Conservation (phyloP, 2,888 invertebrate species). For the Patella caerulea region DNA sequence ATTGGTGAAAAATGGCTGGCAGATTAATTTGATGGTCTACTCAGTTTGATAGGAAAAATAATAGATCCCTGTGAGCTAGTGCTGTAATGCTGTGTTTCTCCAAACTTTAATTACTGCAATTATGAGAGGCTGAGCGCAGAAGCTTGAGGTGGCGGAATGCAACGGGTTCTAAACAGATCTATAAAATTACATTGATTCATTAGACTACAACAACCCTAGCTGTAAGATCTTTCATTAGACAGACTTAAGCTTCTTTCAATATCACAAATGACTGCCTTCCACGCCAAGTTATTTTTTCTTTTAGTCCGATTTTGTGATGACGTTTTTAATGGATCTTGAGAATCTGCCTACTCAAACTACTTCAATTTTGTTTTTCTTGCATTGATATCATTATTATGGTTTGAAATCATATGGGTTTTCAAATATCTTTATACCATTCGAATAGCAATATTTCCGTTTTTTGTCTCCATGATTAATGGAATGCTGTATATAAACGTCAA, state of each 20-base stretch:
- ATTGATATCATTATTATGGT: constrained; percentile 4
- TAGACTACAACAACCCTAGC: constrained; percentile 26
- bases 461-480: constrained; percentile 8
- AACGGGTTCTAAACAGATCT: constrained; percentile 28
- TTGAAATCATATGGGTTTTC: constrained; percentile 6
- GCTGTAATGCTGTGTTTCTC: constrained; percentile 30
- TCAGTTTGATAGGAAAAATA: constrained; percentile 40
- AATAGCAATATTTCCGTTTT: constrained; percentile 10
- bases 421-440: constrained; percentile 2
- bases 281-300: constrained; percentile 18
- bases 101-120: constrained; percentile 37
- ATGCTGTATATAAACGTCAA: constrained; percentile 9
- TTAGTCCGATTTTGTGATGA: constrained; percentile 14
- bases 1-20: constrained; percentile 37
- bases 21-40: constrained; percentile 39
- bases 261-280: constrained; percentile 29
- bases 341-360: constrained; percentile 11
- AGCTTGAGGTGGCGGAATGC: constrained; percentile 18
- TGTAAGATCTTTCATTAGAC: constrained; percentile 26
- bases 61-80: constrained; percentile 26
- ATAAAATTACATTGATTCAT: constrained; percentile 35
- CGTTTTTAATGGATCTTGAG: constrained; percentile 10
- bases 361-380: constrained; percentile 2
- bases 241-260: constrained; percentile 22
- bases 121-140: constrained; percentile 25